Percentiles rank a stretch among this genome's conserved stretches.
phyloP scores from a whole-genome alignment of 2,888 invertebrate species.

The Metalampra italica region DNA sequence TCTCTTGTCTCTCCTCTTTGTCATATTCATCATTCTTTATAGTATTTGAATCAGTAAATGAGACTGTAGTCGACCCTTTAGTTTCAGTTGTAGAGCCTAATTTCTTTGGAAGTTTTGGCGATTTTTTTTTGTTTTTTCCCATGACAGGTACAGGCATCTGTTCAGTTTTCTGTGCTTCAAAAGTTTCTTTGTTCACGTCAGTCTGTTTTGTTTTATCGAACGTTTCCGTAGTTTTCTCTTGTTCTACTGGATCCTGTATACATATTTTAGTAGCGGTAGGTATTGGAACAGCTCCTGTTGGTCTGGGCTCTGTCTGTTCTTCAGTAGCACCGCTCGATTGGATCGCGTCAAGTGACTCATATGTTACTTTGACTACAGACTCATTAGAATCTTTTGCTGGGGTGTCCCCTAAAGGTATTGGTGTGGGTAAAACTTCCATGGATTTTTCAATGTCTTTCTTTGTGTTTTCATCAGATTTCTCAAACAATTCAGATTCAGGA shows the following conservation, averaged over 20 bases:
- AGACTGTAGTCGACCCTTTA: not conserved
- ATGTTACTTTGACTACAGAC: not conserved
- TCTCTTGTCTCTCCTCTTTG: conserved; percentile 7
- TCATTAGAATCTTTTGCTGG: not conserved
- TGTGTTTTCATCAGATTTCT: not conserved
- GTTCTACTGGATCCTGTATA: too few species aligned
- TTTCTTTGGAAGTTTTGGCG: conserved; percentile 15
- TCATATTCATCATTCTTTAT: not conserved
- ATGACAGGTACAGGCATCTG: not conserved
- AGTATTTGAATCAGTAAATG: not conserved
- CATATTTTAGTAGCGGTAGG: too few species aligned
- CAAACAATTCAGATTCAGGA: not conserved
- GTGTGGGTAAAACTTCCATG: too few species aligned
- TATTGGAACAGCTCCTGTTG: too few species aligned
- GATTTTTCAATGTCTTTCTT: not conserved
- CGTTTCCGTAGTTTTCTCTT: too few species aligned
- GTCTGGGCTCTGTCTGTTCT: too few species aligned
- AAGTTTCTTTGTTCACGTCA: not conserved
- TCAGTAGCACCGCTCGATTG: too few species aligned
- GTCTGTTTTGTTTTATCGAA: not conserved
- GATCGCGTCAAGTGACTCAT: not conserved
- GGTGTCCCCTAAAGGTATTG: not conserved
- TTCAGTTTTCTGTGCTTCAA: not conserved
- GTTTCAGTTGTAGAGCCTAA: not conserved
- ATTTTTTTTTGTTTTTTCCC: conserved; percentile 16